Conservation (phyloP, 2,888 invertebrate species). For the Phasia obesa region DNA sequence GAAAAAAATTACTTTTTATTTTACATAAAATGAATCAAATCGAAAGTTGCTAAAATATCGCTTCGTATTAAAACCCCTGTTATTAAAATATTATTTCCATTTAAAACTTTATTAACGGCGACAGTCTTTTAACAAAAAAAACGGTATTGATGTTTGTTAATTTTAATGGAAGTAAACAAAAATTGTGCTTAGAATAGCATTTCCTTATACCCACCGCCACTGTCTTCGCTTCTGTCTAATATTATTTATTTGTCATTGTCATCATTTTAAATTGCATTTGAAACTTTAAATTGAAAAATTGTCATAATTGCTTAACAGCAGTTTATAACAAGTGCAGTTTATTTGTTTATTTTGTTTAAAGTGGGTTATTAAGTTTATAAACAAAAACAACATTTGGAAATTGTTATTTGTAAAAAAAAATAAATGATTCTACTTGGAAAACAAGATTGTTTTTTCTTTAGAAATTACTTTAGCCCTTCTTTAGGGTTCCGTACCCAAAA, state of each 20-base stretch:
- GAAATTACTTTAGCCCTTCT: too few species aligned
- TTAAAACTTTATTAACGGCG: not conserved
- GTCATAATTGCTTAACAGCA: constrained; percentile 38
- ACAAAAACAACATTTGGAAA: not conserved
- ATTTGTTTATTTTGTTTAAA: not conserved
- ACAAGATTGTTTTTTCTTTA: not conserved
- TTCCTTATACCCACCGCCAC: not conserved
- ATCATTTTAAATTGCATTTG: constrained; percentile 16
- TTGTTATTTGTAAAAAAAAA: not conserved
- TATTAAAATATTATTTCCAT: not conserved
- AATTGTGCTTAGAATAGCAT: not conserved
- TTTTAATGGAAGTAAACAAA: not conserved
- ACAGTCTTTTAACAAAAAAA: not conserved
- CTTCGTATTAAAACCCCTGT: not conserved
- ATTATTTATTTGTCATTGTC: constrained; percentile 38
- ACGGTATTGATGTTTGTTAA: not conserved
- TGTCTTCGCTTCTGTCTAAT: not conserved
- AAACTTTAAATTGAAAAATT: constrained; percentile 43
- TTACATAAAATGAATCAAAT: too few species aligned
- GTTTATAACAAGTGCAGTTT: constrained; percentile 22
- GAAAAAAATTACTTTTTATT: too few species aligned
- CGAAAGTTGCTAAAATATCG: not conserved
- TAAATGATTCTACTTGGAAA: not conserved
- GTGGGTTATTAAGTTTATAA: constrained; percentile 20
- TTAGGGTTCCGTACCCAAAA: too few species aligned